These are phyloP conservation scores for Iguana delicatissima DNA, from an alignment of 2,797 vertebrate genomes.

Conservation along the genomic window DNA sequence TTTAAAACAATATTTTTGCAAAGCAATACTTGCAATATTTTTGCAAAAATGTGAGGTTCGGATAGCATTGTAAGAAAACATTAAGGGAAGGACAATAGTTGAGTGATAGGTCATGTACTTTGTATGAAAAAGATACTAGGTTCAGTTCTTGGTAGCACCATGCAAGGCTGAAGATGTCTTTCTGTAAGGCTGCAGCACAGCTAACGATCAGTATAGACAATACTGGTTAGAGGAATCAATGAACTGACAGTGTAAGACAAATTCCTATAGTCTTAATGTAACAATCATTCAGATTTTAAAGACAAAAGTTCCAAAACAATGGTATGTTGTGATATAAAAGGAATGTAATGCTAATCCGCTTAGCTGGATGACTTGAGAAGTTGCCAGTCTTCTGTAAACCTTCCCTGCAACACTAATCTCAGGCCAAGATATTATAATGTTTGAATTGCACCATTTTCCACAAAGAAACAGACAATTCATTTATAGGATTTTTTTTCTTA, in stretches of 20 bases:
- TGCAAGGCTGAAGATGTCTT: neutral
- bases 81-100: neutral
- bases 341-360: neutral
- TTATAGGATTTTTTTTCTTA: neutral
- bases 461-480: neutral
- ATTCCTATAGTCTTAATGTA: neutral
- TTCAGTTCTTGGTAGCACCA: neutral
- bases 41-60: neutral
- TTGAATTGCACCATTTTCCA: neutral
- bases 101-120: neutral
- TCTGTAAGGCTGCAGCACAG: neutral
- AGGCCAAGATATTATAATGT: neutral
- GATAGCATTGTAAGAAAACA: neutral
- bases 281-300: conserved; percentile 14
- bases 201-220: neutral
- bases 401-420: neutral
- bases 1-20: neutral
- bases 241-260: neutral
- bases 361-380: conserved; percentile 27
- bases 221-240: neutral
- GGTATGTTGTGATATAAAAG: conserved; percentile 11
- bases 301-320: conserved; percentile 12
- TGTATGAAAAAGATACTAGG: neutral
- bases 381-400: conserved; percentile 19
- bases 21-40: neutral